phyloP scores from a whole-genome alignment of 2,113 vertebrate species.

The human region GRCh38 chrX:120327501-120328000 shows the following conservation, averaged over 20 bases:
- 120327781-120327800: background rate
- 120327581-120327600: too few relatives aligned
- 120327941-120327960: constrained; percentile 22
- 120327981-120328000: background rate
- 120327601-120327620: too few relatives aligned
- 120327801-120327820: constrained; percentile 19
- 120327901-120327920: constrained; percentile 33
- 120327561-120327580: too few relatives aligned
- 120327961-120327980: constrained; percentile 44
- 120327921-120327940: background rate
- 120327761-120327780: background rate
- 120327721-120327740: too few relatives aligned
- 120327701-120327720: too few relatives aligned
- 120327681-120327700: too few relatives aligned
- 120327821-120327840: constrained; percentile 10
- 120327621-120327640: too few relatives aligned
- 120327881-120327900: background rate
- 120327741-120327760: background rate
- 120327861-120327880: constrained; percentile 35
- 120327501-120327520: background rate
- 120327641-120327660: too few relatives aligned
- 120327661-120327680: too few relatives aligned
- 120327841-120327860: background rate
- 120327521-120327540: background rate
- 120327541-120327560: too few relatives aligned